Percentiles rank a stretch among this genome's conserved stretches.
These are phyloP conservation scores for Drosophila putrida DNA, from an alignment of 2,888 invertebrate species.

Conservation along the genomic window DNA sequence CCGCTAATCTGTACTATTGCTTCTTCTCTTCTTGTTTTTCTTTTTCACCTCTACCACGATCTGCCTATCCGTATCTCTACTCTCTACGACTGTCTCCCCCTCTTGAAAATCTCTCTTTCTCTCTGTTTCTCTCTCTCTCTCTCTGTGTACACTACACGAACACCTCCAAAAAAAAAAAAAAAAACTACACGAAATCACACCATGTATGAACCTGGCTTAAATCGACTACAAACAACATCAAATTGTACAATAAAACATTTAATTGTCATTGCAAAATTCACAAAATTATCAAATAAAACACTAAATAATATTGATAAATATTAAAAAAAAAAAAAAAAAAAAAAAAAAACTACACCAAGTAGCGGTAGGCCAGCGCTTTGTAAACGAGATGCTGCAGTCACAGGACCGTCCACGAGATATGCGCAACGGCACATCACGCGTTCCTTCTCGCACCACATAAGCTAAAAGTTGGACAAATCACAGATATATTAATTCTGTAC, in stretches of 20 bases:
- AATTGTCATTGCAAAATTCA: conserved; percentile 50
- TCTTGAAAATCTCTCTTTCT: conserved; percentile 42
- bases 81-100: conserved; percentile 65
- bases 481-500: conserved; percentile 34
- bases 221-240: conserved; percentile 7
- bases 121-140: conserved; percentile 58
- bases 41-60: conserved; percentile 74
- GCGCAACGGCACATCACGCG: conserved; percentile 79
- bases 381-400: conserved; percentile 85
- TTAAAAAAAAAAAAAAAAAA: conserved; percentile 31
- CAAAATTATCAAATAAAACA: not conserved
- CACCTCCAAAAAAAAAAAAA: conserved; percentile 27
- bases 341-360: conserved; percentile 56
- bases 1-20: conserved; percentile 80
- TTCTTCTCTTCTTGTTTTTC: conserved; percentile 78
- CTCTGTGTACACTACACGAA: conserved; percentile 33
- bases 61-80: conserved; percentile 22
- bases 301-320: not conserved
- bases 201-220: conserved; percentile 56
- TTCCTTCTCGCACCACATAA: conserved; percentile 76
- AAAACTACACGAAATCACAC: conserved; percentile 37
- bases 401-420: conserved; percentile 85
- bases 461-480: conserved; percentile 72
- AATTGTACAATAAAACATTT: conserved; percentile 26
- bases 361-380: conserved; percentile 86